Evolutionary conservation across 2,797 vertebrate species (phyloP).

Genomic region (Epinephelus malabaricus): DNA sequence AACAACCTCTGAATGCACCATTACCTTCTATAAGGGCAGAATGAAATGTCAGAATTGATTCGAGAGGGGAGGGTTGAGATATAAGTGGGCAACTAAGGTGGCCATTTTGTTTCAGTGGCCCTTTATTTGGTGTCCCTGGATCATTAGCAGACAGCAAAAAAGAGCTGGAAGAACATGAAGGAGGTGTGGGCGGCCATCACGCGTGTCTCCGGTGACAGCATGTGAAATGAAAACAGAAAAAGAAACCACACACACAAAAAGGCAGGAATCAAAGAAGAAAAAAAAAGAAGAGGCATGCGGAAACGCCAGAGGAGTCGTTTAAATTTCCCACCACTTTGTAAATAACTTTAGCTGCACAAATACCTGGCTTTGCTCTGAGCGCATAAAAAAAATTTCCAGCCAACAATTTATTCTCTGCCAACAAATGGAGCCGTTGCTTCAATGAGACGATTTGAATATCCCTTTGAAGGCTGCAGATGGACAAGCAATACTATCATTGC

Average conservation of each 20-base stretch:
- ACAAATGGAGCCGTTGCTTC: slow-evolving; percentile 71
- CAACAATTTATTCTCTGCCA: slow-evolving; percentile 73
- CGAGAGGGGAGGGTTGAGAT: slow-evolving; percentile 73
- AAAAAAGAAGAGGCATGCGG: neutral
- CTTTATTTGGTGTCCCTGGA: slow-evolving; percentile 71
- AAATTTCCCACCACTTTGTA: slow-evolving; percentile 76
- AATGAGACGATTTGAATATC: slow-evolving; percentile 75
- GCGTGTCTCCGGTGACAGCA: slow-evolving; percentile 64
- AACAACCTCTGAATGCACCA: slow-evolving; percentile 84
- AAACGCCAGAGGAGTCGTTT: slow-evolving; percentile 67
- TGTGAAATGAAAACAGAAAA: slow-evolving; percentile 26
- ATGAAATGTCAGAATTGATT: slow-evolving; percentile 86
- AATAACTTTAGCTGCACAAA: slow-evolving; percentile 77
- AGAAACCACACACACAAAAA: neutral
- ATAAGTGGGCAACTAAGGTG: slow-evolving; percentile 73
- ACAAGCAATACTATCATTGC: slow-evolving; percentile 76
- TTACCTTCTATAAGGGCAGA: slow-evolving; percentile 83
- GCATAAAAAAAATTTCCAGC: slow-evolving; percentile 37
- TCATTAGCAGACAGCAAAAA: slow-evolving; percentile 65
- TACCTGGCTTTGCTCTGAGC: slow-evolving; percentile 73
- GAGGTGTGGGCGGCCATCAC: slow-evolving; percentile 59
- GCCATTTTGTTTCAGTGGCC: slow-evolving; percentile 78
- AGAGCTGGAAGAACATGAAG: slow-evolving; percentile 67
- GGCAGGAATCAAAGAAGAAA: slow-evolving; percentile 44
- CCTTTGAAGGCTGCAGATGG: slow-evolving; percentile 81